These are phyloP conservation scores for Acanthococcus lagerstroemiae DNA, from an alignment of 2,888 invertebrate species.

Conservation along the genomic window DNA sequence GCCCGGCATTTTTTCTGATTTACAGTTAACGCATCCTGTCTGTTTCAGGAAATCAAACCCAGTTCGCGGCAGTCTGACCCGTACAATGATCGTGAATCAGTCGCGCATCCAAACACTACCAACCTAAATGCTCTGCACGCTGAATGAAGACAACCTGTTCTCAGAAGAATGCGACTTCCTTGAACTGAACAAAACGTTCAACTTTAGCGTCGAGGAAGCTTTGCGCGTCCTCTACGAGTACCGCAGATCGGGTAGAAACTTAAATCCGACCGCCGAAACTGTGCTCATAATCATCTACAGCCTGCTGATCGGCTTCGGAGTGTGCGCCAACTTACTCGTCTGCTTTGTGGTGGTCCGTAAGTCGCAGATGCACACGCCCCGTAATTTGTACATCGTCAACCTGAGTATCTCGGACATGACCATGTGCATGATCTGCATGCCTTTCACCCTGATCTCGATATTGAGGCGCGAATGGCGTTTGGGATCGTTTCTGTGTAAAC, in stretches of 20 bases:
- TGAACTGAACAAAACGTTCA: constrained; percentile 37
- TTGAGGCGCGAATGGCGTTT: constrained; percentile 47
- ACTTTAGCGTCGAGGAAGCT: constrained; percentile 38
- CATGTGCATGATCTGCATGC: constrained; percentile 50
- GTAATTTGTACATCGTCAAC: constrained; percentile 50
- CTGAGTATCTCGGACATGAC: constrained; percentile 50
- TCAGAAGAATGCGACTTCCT: constrained; percentile 25
- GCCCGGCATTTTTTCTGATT: no score
- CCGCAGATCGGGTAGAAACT: constrained; percentile 34
- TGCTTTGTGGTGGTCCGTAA: constrained; percentile 41
- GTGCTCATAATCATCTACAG: constrained; percentile 40
- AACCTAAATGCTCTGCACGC: constrained; percentile 31
- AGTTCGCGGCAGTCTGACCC: no score
- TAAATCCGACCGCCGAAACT: constrained; percentile 33
- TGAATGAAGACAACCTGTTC: constrained; percentile 23
- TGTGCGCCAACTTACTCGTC: constrained; percentile 41
- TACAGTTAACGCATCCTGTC: no score
- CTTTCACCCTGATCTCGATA: constrained; percentile 48
- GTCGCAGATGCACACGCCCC: constrained; percentile 40
- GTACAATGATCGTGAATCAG: no score
- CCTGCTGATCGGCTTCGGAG: constrained; percentile 40
- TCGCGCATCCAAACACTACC: no score
- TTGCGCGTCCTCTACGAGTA: constrained; percentile 35
- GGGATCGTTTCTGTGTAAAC: constrained; percentile 49
- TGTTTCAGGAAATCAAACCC: no score